Evolutionary conservation across 2,113 vertebrate species (phyloP).

Genomic region (Pachycephala philippinensis): DNA sequence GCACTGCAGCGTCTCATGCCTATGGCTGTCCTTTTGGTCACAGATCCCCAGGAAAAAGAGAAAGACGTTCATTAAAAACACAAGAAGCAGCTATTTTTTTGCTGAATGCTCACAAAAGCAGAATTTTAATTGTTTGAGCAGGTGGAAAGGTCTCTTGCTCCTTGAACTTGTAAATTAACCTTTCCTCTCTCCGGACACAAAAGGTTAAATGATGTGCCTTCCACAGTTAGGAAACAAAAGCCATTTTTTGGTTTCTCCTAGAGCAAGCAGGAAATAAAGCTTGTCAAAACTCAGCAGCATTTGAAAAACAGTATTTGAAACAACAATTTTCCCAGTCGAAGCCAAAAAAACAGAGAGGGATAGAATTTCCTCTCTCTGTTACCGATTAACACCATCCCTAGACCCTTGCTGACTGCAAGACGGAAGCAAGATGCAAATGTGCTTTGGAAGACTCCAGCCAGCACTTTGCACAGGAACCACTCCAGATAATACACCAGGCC

Average conservation of each 20-base stretch:
- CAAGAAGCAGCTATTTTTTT: not conserved
- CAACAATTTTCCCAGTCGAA: not conserved
- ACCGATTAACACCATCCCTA: not conserved
- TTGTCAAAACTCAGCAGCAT: not conserved
- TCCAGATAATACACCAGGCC: not conserved
- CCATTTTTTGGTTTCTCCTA: not conserved
- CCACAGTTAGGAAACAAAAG: not conserved
- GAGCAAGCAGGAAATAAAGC: not conserved
- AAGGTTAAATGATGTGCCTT: not conserved
- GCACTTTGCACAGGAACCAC: not conserved
- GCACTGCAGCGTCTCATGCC: not conserved
- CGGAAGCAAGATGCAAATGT: not conserved
- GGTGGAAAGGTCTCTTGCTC: not conserved
- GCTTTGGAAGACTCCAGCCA: not conserved
- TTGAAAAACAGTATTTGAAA: not conserved
- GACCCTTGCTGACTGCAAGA: not conserved
- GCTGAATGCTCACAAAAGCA: not conserved
- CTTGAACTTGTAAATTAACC: constrained; percentile 16
- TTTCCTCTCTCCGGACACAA: not conserved
- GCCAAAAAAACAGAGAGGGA: not conserved
- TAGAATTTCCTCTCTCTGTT: not conserved
- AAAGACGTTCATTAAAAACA: not conserved
- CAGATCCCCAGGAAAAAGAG: not conserved
- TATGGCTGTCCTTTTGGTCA: not conserved
- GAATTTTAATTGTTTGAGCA: constrained; percentile 1